phyloP scores from a whole-genome alignment of 2,888 invertebrate genomes.

The Temnothorax unifasciatus region DNA sequence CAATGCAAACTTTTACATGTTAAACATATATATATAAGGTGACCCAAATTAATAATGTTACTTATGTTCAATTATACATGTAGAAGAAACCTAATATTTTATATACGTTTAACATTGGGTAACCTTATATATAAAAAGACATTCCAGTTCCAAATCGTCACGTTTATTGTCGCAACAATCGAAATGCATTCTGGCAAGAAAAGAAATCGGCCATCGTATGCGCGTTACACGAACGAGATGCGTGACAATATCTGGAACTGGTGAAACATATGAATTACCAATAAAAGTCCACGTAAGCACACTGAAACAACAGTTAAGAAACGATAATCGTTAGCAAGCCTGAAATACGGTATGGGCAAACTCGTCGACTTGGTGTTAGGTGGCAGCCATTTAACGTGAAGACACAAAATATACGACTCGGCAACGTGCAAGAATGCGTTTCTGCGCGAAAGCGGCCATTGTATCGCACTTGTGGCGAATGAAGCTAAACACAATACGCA shows the following conservation, averaged over 20 bases:
- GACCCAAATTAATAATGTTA: slow-evolving; percentile 2
- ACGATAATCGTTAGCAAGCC: slow-evolving; percentile 71
- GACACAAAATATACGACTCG: slow-evolving; percentile 67
- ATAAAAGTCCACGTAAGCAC: slow-evolving; percentile 72
- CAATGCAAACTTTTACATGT: slow-evolving; percentile 39
- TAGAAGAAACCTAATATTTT: too few relatives aligned
- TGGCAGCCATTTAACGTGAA: slow-evolving; percentile 74
- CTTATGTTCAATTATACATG: not conserved
- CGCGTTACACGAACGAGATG: not conserved
- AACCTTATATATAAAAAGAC: slow-evolving; percentile 27
- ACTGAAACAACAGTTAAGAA: slow-evolving; percentile 71
- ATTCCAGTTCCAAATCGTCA: slow-evolving; percentile 35
- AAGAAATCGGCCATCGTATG: not conserved
- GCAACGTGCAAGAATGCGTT: slow-evolving; percentile 74
- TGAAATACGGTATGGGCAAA: slow-evolving; percentile 71
- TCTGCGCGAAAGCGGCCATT: slow-evolving; percentile 72
- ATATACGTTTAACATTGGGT: not conserved
- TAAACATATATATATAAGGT: slow-evolving; percentile 38
- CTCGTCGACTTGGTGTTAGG: slow-evolving; percentile 69
- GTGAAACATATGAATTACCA: slow-evolving; percentile 22
- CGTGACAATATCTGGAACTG: slow-evolving; percentile 38
- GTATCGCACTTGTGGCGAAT: slow-evolving; percentile 20
- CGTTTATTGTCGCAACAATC: not conserved
- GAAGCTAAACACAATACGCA: slow-evolving; percentile 41
- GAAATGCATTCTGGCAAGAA: not conserved